A percentile compares a stretch with the other conserved stretches of the same genome.
Conservation (phyloP, 2,888 invertebrate genomes). For the Hirtodrosophila trivittata region DNA sequence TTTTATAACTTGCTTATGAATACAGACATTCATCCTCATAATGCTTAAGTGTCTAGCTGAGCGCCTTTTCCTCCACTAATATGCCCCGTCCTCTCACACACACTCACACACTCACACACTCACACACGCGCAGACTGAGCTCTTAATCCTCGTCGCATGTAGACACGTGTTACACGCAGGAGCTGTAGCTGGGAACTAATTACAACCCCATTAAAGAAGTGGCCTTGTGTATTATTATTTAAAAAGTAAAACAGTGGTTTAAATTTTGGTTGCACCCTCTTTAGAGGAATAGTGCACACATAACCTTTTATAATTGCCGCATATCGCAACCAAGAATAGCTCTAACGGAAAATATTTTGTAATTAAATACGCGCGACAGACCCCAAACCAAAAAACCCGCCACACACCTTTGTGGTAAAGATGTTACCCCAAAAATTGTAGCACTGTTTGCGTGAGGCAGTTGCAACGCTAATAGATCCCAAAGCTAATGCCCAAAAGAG, state of each 20-base stretch:
- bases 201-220: slow-evolving; percentile 45
- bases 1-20: too few relatives aligned
- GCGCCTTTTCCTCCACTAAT: too few relatives aligned
- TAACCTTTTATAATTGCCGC: slow-evolving; percentile 60
- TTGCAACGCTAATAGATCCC: slow-evolving; percentile 70
- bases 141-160: slow-evolving; percentile 49
- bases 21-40: too few relatives aligned
- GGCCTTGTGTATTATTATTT: slow-evolving; percentile 1
- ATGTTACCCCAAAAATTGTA: slow-evolving; percentile 35
- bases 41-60: too few relatives aligned
- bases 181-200: slow-evolving; percentile 25
- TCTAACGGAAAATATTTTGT: slow-evolving; percentile 71
- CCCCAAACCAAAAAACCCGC: slow-evolving; percentile 13
- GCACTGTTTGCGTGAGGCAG: slow-evolving; percentile 6
- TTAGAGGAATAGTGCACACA: slow-evolving; percentile 16
- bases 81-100: too few relatives aligned
- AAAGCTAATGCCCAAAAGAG: slow-evolving; percentile 44
- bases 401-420: slow-evolving; percentile 58
- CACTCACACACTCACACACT: background rate
- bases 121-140: slow-evolving; percentile 41
- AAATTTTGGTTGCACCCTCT: slow-evolving; percentile 15
- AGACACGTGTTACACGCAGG: slow-evolving; percentile 19
- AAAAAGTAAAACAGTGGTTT: slow-evolving; percentile 21
- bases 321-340: slow-evolving; percentile 45
- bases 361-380: slow-evolving; percentile 53